phyloP scores from a whole-genome alignment of 2,888 invertebrate species.

The Himalopsyche japonica region DNA sequence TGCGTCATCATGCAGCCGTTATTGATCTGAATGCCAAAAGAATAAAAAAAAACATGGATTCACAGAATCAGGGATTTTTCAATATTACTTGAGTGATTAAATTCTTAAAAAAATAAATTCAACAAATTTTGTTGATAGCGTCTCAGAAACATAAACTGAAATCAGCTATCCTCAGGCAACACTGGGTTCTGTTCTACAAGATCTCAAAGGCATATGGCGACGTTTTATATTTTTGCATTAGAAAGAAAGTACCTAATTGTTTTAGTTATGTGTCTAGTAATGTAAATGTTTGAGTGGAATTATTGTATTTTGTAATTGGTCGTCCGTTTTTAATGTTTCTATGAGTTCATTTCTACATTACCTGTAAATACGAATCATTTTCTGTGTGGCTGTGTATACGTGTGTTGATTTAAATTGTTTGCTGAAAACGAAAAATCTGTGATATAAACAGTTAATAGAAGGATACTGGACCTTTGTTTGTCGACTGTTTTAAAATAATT shows the following conservation, averaged over 20 bases:
- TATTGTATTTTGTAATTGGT: slow-evolving; percentile 60
- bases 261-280: slow-evolving; percentile 60
- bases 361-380: slow-evolving; percentile 60
- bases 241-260: slow-evolving; percentile 57
- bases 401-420: slow-evolving; percentile 60
- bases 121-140: neutral
- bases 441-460: slow-evolving; percentile 63
- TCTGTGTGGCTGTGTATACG: slow-evolving; percentile 55
- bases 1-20: no score
- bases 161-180: neutral
- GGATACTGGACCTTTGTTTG: slow-evolving; percentile 58
- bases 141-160: neutral
- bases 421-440: slow-evolving; percentile 66
- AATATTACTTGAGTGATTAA: no score
- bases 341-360: slow-evolving; percentile 59
- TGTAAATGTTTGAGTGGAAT: slow-evolving; percentile 30
- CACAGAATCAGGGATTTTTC: no score
- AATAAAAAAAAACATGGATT: no score
- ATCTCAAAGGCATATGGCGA: slow-evolving; percentile 59
- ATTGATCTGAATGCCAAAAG: no score
- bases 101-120: no score
- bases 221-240: slow-evolving; percentile 64
- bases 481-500: slow-evolving; percentile 47
- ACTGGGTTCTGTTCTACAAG: neutral
- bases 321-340: slow-evolving; percentile 61